phyloP scores from a whole-genome alignment of 35 echinoderm and acorn worm species.

The Anneissia japonica region DNA sequence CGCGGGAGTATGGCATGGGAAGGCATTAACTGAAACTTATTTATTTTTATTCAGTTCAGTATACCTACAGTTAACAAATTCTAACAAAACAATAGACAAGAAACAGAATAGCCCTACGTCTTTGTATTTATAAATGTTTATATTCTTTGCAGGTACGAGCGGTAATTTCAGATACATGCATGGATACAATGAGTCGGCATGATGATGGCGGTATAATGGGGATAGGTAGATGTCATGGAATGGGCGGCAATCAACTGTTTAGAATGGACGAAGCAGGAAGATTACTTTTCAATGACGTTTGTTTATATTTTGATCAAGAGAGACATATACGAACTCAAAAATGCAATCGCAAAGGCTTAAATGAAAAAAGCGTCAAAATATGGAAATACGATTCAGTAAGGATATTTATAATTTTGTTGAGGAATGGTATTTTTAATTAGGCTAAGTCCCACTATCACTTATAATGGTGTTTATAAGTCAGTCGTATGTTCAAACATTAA shows the following conservation, averaged over 20 bases:
- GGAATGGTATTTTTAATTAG: background rate
- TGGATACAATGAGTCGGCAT: conserved; percentile 50
- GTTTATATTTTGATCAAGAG: background rate
- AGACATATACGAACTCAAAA: background rate
- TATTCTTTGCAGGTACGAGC: conserved; percentile 31
- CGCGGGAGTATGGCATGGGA: background rate
- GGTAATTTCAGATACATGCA: conserved; percentile 21
- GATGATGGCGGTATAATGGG: conserved; percentile 25
- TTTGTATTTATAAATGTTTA: background rate
- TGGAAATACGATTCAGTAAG: conserved; percentile 63
- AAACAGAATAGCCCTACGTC: background rate
- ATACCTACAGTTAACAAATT: background rate
- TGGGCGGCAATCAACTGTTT: conserved; percentile 62
- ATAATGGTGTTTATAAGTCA: background rate
- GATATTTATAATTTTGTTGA: background rate
- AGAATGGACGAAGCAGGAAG: conserved; percentile 1
- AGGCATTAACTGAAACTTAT: background rate
- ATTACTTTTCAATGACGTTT: conserved; percentile 32
- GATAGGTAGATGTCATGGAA: conserved; percentile 53
- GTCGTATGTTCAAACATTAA: background rate
- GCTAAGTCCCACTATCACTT: background rate
- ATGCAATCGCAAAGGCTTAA: background rate
- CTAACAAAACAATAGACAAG: too few species aligned
- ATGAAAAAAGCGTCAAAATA: background rate
- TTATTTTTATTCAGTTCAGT: background rate